Conservation (phyloP, 2,113 vertebrate species). For the Delphinus delphis region DNA sequence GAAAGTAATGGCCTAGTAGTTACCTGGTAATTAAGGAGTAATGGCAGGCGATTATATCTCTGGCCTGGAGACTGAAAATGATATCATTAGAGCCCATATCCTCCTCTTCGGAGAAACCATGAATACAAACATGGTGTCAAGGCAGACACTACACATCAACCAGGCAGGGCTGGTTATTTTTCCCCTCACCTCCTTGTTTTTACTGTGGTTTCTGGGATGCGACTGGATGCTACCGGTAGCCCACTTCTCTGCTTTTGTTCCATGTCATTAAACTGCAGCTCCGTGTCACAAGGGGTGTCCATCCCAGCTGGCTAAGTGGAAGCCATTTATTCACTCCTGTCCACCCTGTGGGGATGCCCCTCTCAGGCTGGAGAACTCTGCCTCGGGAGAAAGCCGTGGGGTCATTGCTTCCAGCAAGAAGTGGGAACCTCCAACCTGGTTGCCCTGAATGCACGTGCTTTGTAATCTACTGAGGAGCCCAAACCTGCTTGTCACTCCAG, state of each 20-base stretch:
- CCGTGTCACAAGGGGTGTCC: not conserved
- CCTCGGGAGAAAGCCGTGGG: not conserved
- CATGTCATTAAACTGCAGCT: not conserved
- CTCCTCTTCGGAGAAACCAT: not conserved
- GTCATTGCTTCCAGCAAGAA: not conserved
- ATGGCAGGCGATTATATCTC: not conserved
- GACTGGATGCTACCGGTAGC: not conserved
- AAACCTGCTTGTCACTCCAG: not conserved
- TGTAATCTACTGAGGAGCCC: not conserved
- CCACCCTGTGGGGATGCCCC: not conserved
- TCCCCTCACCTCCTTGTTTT: not conserved
- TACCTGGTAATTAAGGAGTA: constrained; percentile 74
- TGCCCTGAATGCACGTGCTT: not conserved
- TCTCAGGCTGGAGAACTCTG: not conserved
- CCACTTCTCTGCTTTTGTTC: constrained; percentile 39
- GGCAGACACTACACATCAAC: constrained; percentile 1
- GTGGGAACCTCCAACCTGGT: not conserved
- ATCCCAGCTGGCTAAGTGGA: not conserved
- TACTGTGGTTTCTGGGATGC: not conserved
- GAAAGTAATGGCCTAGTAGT: constrained; percentile 73
- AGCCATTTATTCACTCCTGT: not conserved
- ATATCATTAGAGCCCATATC: not conserved
- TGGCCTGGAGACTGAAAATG: constrained; percentile 12
- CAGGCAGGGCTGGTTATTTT: not conserved
- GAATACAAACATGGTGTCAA: not conserved